Evolutionary conservation across 2,113 vertebrate genomes (phyloP), one percentile per base, ranked within the genome.

Genomic region (Connochaetes taurinus): DNA sequence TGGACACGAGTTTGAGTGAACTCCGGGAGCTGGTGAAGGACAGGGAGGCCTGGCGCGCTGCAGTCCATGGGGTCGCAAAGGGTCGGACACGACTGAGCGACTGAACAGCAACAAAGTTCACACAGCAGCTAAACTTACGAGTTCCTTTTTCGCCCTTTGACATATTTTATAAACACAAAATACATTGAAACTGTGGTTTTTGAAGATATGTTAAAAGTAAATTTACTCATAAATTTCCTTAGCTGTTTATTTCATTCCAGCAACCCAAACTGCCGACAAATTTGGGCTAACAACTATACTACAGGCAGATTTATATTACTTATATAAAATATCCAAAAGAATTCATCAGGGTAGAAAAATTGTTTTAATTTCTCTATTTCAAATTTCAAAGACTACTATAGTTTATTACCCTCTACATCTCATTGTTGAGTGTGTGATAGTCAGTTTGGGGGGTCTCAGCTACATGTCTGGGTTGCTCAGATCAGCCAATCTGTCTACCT

Each of bases 1-100:
- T 40, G 67, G 10, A 23, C 67, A 40, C 2, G 19, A 23, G 67
- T 23, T 12, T 40, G 67, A 6, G 19, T 23, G 5, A 3, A 23
- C 67, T 12, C 67, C 2, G 0, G 67, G 19, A 23, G 67, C 2
- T 71, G 64, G n/a, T 21, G n/a, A 40, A 12, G 67, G n/a, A 40
- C 19, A 23, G 67, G n/a, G n/a, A 40, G 10, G n/a, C n/a, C n/a
- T 12, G 19, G 10, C 2, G 0, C 0, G 2, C 67, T 71, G n/a
- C n/a, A 3, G 67, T 12, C 10, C 67, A 6, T 1, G 67, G 67
- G 67, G 67, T 23, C 0, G 19, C n/a, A 71, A 71, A 36, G 67
- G 36, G 67, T 40, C 10, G 0, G 67, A 40, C 67, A 40, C 1
- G 10, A 71, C n/a, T 40, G n/a, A 71, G 67, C 0, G 0, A 6